Percentiles rank a stretch among this genome's conserved stretches.
Conservation (phyloP, 2,797 vertebrate genomes). For the Anniella stebbinsi region DNA sequence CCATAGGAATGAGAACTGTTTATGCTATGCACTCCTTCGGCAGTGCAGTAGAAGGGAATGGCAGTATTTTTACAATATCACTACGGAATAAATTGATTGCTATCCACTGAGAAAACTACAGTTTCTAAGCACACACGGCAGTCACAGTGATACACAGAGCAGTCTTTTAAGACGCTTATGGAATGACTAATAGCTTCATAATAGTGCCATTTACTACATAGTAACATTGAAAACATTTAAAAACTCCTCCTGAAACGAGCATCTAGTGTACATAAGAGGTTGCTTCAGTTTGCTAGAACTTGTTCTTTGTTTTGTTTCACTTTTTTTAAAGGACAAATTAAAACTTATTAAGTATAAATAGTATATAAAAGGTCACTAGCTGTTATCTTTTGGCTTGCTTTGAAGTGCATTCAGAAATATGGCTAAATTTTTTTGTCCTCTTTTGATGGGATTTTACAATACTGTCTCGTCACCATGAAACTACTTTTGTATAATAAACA, state of each 20-base stretch:
- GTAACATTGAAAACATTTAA: constrained; percentile 98
- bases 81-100: constrained; percentile 94
- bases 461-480: constrained; percentile 86
- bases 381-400: constrained; percentile 87
- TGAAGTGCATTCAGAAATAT: constrained; percentile 89
- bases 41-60: constrained; percentile 94
- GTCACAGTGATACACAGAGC: constrained; percentile 99
- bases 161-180: constrained; percentile 95
- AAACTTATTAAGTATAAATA: constrained; percentile 87
- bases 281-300: constrained; percentile 91
- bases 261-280: constrained; percentile 94
- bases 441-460: constrained; percentile 85
- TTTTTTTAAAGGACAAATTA: constrained; percentile 94
- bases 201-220: constrained; percentile 98
- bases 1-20: constrained; percentile 81
- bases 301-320: constrained; percentile 85
- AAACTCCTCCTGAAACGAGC: constrained; percentile 95
- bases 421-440: constrained; percentile 84
- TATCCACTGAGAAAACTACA: constrained; percentile 96
- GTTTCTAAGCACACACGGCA: constrained; percentile 97
- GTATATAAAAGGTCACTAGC: constrained; percentile 88
- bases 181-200: constrained; percentile 99
- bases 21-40: constrained; percentile 83
- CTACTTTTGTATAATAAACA: constrained; percentile 82
- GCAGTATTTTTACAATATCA: constrained; percentile 93